phyloP scores from a whole-genome alignment of 2,888 invertebrate species.

The Chorisops tibialis region DNA sequence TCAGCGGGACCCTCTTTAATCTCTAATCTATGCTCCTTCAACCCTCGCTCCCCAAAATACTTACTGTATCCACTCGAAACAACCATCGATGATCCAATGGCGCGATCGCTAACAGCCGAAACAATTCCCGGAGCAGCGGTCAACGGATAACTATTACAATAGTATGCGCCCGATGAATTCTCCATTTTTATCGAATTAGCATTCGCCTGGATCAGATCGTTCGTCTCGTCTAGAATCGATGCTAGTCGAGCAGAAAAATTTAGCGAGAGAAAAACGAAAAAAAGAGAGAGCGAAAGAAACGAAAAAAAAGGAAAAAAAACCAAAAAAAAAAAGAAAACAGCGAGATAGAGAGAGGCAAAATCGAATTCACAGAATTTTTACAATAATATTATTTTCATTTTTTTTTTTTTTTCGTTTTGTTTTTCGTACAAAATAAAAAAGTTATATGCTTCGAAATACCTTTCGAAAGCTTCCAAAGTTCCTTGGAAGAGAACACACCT shows the following conservation, averaged over 20 bases:
- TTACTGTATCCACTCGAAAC: constrained; percentile 75
- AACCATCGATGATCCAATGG: constrained; percentile 58
- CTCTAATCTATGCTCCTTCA: no score
- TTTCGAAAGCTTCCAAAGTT: constrained; percentile 98
- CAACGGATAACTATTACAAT: constrained; percentile 77
- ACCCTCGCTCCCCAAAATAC: constrained; percentile 65
- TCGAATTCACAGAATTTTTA: constrained; percentile 23
- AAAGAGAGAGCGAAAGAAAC: background rate
- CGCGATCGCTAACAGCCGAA: constrained; percentile 39
- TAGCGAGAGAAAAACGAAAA: background rate
- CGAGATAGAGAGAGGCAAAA: no score
- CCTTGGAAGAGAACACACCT: constrained; percentile 99
- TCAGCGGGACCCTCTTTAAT: no score
- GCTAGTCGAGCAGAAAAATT: constrained; percentile 59
- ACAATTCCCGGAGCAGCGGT: constrained; percentile 54
- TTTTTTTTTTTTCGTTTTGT: no score
- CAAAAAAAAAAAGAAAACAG: background rate
- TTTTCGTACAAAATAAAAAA: constrained; percentile 27
- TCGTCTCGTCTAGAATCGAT: constrained; percentile 89
- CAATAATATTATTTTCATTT: constrained; percentile 30
- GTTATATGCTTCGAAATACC: constrained; percentile 54
- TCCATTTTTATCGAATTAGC: constrained; percentile 78
- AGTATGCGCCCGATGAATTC: constrained; percentile 66
- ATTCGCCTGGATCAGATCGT: constrained; percentile 60
- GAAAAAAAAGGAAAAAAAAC: no score